Base-by-base conservation (phyloP, 1,140 invertebrate species). In the Elysia chlorotica region DNA sequence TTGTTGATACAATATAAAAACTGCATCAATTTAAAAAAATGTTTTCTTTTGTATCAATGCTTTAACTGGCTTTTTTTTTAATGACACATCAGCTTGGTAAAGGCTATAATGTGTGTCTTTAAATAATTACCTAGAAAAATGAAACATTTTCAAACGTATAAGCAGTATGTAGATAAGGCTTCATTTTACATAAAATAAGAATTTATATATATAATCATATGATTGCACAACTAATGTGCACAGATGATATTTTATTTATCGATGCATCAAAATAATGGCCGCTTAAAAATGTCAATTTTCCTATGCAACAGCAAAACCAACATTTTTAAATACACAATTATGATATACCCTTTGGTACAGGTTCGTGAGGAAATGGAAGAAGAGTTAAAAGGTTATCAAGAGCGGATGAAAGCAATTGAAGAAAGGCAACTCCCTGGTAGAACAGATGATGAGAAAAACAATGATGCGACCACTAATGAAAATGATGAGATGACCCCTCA, bases 301-400 rank as follows among this genome's bases (percentile, higher is more conserved):
- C n/a, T n/a, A n/a, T n/a, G n/a, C n/a, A n/a, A n/a, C n/a, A n/a
- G n/a, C n/a, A n/a, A n/a, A n/a, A n/a, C n/a, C n/a, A n/a, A n/a
- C n/a, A 2, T 31, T 31, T 25, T 68, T 3, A 28, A 38, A 35
- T 41, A 10, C 23, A 28, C 14, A 5, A 66, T 66, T 3, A 70
- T 48, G 57, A 6, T 56, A n/a, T n/a, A n/a, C n/a, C n/a, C n/a
- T n/a, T n/a, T n/a, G n/a, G n/a, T n/a, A n/a, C n/a, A 76, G 72
- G 68, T 76, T 6, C 53, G 79, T 69, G 77, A 74, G 35, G 85
- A 87, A 71, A 85, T 87, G 82, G 81, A 85, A 70, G 79, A 78
- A 36, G 86, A 87, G 69, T 65, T 87, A 21, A 77, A 78, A 1
- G 73, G 81, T 3, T 84, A 82, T 57, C 70, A 79, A 61, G 62